phyloP scores from a whole-genome alignment of 1,140 invertebrate genomes.

The Drosophila sechellia region DNA sequence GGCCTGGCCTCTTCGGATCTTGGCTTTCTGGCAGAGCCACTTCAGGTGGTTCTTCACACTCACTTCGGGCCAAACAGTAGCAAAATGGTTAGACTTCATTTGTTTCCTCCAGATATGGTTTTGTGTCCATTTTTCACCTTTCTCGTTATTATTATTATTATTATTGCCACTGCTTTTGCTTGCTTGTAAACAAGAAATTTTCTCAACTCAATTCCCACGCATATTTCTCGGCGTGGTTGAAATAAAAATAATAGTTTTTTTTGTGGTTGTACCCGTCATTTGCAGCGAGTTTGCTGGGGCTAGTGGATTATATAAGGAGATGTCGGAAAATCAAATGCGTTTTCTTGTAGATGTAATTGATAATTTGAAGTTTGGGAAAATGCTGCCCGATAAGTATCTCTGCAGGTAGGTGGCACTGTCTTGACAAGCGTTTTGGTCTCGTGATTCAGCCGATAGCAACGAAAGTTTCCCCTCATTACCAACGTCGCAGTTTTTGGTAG shows the following conservation, averaged over 20 bases:
- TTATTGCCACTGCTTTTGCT: conserved; percentile 37
- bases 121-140: conserved; percentile 46
- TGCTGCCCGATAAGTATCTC: conserved; percentile 27
- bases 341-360: conserved; percentile 36
- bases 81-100: conserved; percentile 74
- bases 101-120: conserved; percentile 39
- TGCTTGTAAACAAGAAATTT: conserved; percentile 59
- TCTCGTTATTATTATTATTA: conserved; percentile 10
- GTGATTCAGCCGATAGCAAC: conserved; percentile 35
- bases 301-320: conserved; percentile 37
- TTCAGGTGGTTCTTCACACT: conserved; percentile 57
- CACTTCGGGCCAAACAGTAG: conserved; percentile 64
- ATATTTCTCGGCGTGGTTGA: conserved; percentile 57
- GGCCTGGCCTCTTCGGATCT: conserved; percentile 11
- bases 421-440: background rate
- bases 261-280: conserved; percentile 54
- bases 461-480: conserved; percentile 26
- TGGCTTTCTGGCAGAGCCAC: conserved; percentile 10
- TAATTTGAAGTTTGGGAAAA: conserved; percentile 30
- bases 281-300: conserved; percentile 38
- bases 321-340: conserved; percentile 23
- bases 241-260: conserved; percentile 71
- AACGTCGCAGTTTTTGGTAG: conserved; percentile 8
- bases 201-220: conserved; percentile 74
- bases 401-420: conserved; percentile 23